phyloP scores from a whole-genome alignment of 2,888 invertebrate genomes.

The Drosophila nr. perissopoda region DNA sequence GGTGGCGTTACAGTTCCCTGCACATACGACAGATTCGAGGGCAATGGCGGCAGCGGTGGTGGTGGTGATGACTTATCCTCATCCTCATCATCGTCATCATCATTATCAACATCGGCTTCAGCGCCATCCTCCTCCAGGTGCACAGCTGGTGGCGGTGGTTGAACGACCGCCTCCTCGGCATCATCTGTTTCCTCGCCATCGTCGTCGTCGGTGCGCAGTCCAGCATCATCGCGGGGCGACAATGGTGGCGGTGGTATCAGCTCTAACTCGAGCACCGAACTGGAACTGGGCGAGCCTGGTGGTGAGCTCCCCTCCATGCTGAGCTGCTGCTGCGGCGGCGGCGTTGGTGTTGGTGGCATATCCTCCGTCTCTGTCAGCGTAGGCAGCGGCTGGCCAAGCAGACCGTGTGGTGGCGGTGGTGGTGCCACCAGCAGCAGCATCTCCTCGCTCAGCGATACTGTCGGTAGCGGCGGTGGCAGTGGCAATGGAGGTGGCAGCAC shows the following conservation, averaged over 20 bases:
- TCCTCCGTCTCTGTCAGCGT: conserved; percentile 82
- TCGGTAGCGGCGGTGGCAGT: conserved; percentile 60
- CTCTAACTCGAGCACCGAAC: conserved; percentile 78
- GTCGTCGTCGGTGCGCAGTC: conserved; percentile 62
- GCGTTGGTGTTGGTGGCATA: conserved; percentile 82
- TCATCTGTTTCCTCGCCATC: conserved; percentile 68
- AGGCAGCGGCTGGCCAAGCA: conserved; percentile 73
- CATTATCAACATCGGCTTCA: conserved; percentile 44
- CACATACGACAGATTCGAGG: conserved; percentile 82
- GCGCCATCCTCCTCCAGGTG: conserved; percentile 52
- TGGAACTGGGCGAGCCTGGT: conserved; percentile 63
- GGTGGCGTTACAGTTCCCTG: conserved; percentile 78
- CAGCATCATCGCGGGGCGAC: conserved; percentile 64
- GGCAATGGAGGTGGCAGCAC: conserved; percentile 46
- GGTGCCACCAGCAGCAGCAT: conserved; percentile 61
- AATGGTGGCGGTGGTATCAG: conserved; percentile 80
- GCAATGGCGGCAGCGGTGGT: conserved; percentile 82
- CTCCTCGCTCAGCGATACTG: conserved; percentile 59
- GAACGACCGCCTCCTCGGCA: conserved; percentile 61
- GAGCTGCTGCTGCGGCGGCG: conserved; percentile 55
- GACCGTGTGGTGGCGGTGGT: conserved; percentile 66
- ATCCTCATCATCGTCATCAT: conserved; percentile 61
- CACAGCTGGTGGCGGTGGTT: conserved; percentile 27
- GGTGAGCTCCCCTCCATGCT: conserved; percentile 57
- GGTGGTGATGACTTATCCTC: conserved; percentile 78